Percentiles rank a stretch among this genome's conserved stretches.
Conservation (phyloP, 1,140 invertebrate species). For the Apis dorsata region DNA sequence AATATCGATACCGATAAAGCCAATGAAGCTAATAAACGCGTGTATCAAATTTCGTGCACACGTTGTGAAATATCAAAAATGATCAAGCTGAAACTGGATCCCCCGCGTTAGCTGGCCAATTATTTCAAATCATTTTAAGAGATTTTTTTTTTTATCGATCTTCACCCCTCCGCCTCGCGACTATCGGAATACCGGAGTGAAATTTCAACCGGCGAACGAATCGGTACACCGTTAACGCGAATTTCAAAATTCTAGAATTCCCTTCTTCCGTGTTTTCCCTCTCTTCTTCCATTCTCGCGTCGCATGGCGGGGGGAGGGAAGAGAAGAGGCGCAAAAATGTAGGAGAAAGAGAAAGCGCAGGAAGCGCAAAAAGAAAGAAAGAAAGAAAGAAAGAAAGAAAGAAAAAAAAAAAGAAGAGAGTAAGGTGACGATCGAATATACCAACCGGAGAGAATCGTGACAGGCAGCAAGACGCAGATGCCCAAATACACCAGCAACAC, state of each 20-base stretch:
- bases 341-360: no score
- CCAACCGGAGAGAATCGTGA: slow-evolving; percentile 73
- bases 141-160: neutral
- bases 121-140: neutral
- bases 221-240: neutral
- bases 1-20: neutral
- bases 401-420: no score
- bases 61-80: slow-evolving; percentile 28
- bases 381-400: neutral
- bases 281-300: neutral
- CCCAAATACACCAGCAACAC: slow-evolving; percentile 71
- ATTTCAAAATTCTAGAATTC: neutral
- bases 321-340: no score
- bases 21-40: neutral
- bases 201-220: neutral
- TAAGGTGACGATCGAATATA: slow-evolving; percentile 54
- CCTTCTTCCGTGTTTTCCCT: no score
- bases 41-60: neutral
- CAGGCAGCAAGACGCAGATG: slow-evolving; percentile 72
- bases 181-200: neutral
- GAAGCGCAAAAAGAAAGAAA: neutral
- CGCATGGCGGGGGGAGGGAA: no score
- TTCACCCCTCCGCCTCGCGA: neutral
- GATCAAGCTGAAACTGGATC: neutral
- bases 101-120: neutral